Conservation (phyloP, 2,113 vertebrate species). For the Scortum barcoo region DNA sequence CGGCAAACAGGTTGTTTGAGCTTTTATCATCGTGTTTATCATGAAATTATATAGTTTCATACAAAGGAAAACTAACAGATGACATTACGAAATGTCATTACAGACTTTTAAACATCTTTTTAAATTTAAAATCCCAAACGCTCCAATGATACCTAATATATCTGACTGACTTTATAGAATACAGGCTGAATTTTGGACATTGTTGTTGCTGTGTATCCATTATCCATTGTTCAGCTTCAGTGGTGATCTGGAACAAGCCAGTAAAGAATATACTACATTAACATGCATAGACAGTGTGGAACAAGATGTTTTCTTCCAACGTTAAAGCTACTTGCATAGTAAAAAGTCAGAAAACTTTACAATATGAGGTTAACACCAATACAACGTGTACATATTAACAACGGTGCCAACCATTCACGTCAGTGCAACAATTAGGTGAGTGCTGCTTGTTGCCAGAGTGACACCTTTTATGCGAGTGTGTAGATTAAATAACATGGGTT, state of each 20-base stretch:
- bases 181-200: neutral
- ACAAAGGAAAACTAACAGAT: too few relatives aligned
- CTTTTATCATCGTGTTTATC: too few relatives aligned
- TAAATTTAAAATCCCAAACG: too few relatives aligned
- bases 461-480: conserved; percentile 4
- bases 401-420: neutral
- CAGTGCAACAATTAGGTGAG: neutral
- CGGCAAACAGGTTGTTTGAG: too few relatives aligned
- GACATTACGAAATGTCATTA: too few relatives aligned
- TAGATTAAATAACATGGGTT: neutral
- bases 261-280: neutral
- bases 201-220: too few relatives aligned
- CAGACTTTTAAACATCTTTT: too few relatives aligned
- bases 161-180: neutral
- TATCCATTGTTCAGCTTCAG: too few relatives aligned
- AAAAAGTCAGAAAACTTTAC: neutral
- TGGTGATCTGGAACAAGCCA: neutral
- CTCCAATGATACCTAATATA: too few relatives aligned
- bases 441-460: neutral
- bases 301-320: neutral
- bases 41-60: too few relatives aligned
- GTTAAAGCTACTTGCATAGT: neutral
- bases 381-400: neutral
- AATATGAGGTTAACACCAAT: neutral
- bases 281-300: neutral